phyloP scores from a whole-genome alignment of 2,888 invertebrate genomes.

The Willowsia nigromaculata region DNA sequence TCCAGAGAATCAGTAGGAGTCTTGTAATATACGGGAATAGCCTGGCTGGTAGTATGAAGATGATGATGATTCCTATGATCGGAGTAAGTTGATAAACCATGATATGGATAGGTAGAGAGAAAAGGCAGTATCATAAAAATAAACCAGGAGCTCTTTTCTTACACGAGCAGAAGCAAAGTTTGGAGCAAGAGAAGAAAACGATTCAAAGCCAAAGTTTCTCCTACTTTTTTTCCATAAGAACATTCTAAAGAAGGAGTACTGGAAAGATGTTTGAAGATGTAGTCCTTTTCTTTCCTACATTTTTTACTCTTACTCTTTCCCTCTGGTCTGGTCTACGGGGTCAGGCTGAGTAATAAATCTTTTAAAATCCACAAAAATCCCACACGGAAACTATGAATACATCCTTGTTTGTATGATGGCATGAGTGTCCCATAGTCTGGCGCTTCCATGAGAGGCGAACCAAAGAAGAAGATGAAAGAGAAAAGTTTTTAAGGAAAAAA shows the following conservation, averaged over 20 bases:
- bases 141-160: not conserved
- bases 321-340: conserved; percentile 58
- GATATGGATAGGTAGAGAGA: conserved; percentile 10
- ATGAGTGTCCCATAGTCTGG: conserved; percentile 16
- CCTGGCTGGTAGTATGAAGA: not conserved
- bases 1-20: not conserved
- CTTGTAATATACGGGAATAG: not conserved
- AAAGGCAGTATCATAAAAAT: conserved; percentile 20
- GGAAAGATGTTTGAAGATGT: not conserved
- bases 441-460: not conserved
- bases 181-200: conserved; percentile 11
- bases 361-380: conserved; percentile 78
- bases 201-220: conserved; percentile 66
- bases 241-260: not conserved
- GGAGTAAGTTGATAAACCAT: conserved; percentile 8
- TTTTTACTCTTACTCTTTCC: conserved; percentile 28
- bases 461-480: not conserved
- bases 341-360: conserved; percentile 77
- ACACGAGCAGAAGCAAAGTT: conserved; percentile 11
- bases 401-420: conserved; percentile 61
- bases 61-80: not conserved
- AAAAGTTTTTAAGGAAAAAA: conserved; percentile 13
- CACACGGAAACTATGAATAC: conserved; percentile 74
- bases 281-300: not conserved
- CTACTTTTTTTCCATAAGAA: conserved; percentile 11